phyloP scores from a whole-genome alignment of 2,113 vertebrate species.

The Elephantulus edwardii region DNA sequence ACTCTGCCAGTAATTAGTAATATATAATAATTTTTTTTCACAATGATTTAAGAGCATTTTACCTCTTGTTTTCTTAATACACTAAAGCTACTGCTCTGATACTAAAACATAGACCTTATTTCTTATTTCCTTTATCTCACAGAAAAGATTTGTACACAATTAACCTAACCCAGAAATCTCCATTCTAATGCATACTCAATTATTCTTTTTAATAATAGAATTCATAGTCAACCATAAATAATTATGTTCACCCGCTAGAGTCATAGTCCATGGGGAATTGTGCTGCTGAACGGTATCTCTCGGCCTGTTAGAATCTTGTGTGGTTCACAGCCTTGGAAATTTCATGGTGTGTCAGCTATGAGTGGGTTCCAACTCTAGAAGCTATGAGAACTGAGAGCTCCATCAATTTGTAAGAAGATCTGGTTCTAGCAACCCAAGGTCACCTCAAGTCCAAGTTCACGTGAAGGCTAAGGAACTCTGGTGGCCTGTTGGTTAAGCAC shows the following conservation, averaged over 20 bases:
- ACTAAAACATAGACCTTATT: background rate
- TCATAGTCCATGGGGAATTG: too few species aligned
- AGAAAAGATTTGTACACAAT: background rate
- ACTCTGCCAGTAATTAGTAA: slow-evolving; percentile 34
- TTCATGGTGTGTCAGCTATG: too few species aligned
- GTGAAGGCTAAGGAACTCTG: background rate
- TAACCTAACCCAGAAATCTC: background rate
- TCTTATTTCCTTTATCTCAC: background rate
- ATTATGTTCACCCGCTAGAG: too few species aligned
- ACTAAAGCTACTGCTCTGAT: background rate
- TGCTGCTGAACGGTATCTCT: too few species aligned
- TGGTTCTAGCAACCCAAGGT: too few species aligned
- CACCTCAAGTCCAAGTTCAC: too few species aligned
- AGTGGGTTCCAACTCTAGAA: too few species aligned
- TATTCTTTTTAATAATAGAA: background rate
- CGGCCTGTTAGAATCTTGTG: too few species aligned
- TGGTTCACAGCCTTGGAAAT: too few species aligned
- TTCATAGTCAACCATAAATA: background rate
- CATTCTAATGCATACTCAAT: background rate
- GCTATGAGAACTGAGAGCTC: too few species aligned
- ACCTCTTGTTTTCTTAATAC: background rate
- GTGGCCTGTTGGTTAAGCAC: background rate
- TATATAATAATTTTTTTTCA: slow-evolving; percentile 48
- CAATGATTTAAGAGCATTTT: slow-evolving; percentile 8
- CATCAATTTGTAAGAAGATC: too few species aligned